Evolutionary conservation across 2,113 vertebrate species (phyloP), one percentile per base, ranked within the genome.

Genomic region (Panthera tigris): DNA sequence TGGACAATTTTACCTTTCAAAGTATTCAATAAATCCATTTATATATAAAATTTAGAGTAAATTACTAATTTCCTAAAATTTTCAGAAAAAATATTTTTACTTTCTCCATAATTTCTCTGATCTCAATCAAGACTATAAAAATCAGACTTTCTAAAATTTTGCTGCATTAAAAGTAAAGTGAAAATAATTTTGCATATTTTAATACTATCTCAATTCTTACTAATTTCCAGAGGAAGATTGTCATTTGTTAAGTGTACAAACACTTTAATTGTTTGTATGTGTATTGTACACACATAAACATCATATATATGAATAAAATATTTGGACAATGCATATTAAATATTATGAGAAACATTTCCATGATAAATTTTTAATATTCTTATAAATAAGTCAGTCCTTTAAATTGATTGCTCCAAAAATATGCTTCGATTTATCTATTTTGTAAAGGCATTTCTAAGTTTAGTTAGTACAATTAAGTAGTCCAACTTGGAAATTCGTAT

Each of bases 21-120:
- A 80, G 19, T 95, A 88, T 87, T 84, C 8, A 95, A 25, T 61
- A 95, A 80, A 95, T 82, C 2, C 14, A 48, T 91, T 91, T 45
- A 85, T 94, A 29, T 3, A 65, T 9, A 71, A 82, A 84, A 31
- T 3, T 91, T 87, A 8, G 57, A 21, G 5, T 88, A 66, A 90
- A 78, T 86, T 69, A 33, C 41, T 84, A 71, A 88, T 81, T 94
- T 84, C 19, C 10, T 69, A n/a, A 91, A 79, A 11, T 74, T 87
- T 94, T 73, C 83, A 57, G 80, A 63, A 90, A 50, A 71, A 79
- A 13, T 69, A 81, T 57, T 68, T 61, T 45, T 13, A 83, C 74
- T 94, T 97, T 45, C 8, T 23, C 3, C 16, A 29, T 9, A 68
- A 39, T 94, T 88, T 91, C 18, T 71, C 76, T 93, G 65, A 57